Evolutionary conservation across 1,140 invertebrate genomes (phyloP).

Genomic region (Drosophila dunni): DNA sequence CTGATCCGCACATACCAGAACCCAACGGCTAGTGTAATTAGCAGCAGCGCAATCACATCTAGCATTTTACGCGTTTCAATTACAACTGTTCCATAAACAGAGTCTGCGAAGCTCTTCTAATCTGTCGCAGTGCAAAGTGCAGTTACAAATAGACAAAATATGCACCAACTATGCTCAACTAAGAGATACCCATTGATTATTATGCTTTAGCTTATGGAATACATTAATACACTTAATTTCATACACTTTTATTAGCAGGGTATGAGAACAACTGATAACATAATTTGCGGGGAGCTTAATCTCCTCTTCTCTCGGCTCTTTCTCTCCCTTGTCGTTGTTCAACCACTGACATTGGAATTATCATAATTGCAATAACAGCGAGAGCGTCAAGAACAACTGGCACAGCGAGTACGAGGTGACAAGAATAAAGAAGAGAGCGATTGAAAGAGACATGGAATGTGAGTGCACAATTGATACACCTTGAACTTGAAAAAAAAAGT

Average conservation of each 20-base stretch:
- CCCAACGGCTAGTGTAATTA: slow-evolving; percentile 49
- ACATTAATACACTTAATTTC: background rate
- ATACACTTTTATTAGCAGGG: slow-evolving; percentile 2
- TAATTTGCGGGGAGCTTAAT: too few species aligned
- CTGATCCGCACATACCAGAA: slow-evolving; percentile 62
- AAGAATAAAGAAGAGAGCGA: background rate
- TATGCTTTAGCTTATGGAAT: background rate
- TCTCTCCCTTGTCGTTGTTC: background rate
- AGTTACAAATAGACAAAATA: background rate
- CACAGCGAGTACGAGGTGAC: background rate
- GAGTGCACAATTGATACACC: background rate
- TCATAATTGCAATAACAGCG: background rate
- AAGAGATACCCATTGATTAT: background rate
- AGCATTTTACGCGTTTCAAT: slow-evolving; percentile 56
- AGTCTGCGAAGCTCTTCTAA: slow-evolving; percentile 19
- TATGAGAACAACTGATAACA: slow-evolving; percentile 32
- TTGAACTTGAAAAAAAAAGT: slow-evolving; percentile 14
- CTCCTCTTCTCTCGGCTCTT: too few species aligned
- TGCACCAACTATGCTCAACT: background rate
- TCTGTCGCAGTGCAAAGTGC: slow-evolving; percentile 44
- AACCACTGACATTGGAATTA: slow-evolving; percentile 1
- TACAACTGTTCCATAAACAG: slow-evolving; percentile 41
- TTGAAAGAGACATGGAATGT: background rate
- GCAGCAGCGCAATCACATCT: slow-evolving; percentile 58
- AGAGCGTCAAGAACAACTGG: background rate